Percentiles rank a stretch among this genome's conserved stretches.
These are phyloP conservation scores for Scomber colias DNA, from an alignment of 2,113 vertebrate genomes.

Conservation along the genomic window DNA sequence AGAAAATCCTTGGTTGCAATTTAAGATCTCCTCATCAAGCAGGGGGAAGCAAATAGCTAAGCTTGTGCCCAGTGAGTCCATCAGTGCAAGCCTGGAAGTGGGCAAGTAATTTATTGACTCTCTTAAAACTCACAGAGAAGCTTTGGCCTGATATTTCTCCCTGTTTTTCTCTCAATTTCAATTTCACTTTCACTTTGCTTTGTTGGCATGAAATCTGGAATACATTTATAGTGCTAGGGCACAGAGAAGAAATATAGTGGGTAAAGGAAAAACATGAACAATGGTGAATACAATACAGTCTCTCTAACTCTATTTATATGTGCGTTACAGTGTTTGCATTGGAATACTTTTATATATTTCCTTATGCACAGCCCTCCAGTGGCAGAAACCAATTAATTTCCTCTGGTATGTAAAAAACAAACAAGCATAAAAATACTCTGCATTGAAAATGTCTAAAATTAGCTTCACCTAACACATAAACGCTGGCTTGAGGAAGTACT, in stretches of 20 bases:
- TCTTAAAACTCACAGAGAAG: conserved; percentile 32
- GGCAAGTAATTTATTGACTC: conserved; percentile 46
- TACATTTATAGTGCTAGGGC: neutral
- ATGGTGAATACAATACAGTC: neutral
- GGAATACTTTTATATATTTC: too few relatives aligned
- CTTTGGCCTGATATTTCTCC: neutral
- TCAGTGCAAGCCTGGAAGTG: conserved; percentile 36
- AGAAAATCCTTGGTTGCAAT: conserved; percentile 33
- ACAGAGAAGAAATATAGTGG: neutral
- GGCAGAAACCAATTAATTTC: too few relatives aligned
- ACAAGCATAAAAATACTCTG: too few relatives aligned
- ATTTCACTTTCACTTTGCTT: conserved; percentile 1
- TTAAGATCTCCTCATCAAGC: conserved; percentile 34
- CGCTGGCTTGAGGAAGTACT: too few relatives aligned
- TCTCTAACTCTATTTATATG: neutral
- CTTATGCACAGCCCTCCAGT: too few relatives aligned
- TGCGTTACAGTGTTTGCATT: neutral
- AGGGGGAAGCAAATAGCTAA: neutral
- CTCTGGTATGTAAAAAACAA: neutral
- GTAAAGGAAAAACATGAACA: neutral
- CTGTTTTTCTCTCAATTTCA: neutral
- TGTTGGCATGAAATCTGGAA: neutral
- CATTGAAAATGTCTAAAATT: neutral
- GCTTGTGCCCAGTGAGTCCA: conserved; percentile 23
- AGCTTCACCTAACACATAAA: neutral